Evolutionary conservation across 2,113 vertebrate species (phyloP), one percentile per base, ranked within the genome.

Genomic region (Bothrops jararaca): DNA sequence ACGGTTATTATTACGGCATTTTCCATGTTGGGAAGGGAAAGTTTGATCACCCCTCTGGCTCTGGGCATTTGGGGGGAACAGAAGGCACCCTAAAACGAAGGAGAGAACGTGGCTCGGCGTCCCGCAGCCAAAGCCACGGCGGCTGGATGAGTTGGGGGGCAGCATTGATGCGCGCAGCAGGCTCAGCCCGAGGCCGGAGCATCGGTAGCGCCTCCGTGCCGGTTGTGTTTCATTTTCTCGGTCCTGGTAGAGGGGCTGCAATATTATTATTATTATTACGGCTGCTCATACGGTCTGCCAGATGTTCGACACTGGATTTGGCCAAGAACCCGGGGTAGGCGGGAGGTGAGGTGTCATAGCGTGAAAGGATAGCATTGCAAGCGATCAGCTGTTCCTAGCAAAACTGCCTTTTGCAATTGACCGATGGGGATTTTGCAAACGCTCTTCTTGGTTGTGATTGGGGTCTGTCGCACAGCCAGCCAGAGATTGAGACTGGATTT

Each of bases 21-120:
- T 53, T n/a, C 86, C 54, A 1, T 58, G 74, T 24, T 15, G 6
- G 5, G 26, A 0, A 11, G 2, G 34, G 58, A 22, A 57, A 50
- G 56, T 24, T 12, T 92, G 54, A n/a, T 23, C 69, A 22, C 39
- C 39, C 50, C 45, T 26, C 48, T 34, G 23, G 52, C 90, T 45
- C 0, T 10, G 1, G 0, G 0, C 58, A 26, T 91, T 39, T 74
- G 1, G 18, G 1, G 13, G 29, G 23, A 50, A 3, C 12, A 20
- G 58, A 8, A 39, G 45, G 89, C 45, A 18, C 26, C 48, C 57
- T 3, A 7, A 60, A 26, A 18, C 15, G 57, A 45, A 20, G 57
- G 45, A 8, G 45, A 8, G 6, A 39, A 23, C 0, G 6, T 6
- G 11, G 3, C 69, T 52, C 7, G 3, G 1, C 42, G 34, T 50